A percentile compares a stretch with the other conserved stretches of the same genome.
Evolutionary conservation across 2,113 vertebrate genomes (phyloP).

Genomic region (zebrafish (Danio rerio)): GRCz12tu NC_133178.1:57186001-57186500

Average conservation of each 20-base stretch:
- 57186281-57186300: neutral
- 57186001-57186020: no score
- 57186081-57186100: no score
- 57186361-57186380: neutral
- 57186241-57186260: slow-evolving; percentile 13
- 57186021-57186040: no score
- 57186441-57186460: slow-evolving; percentile 17
- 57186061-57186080: no score
- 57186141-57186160: no score
- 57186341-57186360: neutral
- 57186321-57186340: neutral
- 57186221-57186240: no score
- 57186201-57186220: no score
- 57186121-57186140: no score
- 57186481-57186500: slow-evolving; percentile 3
- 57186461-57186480: neutral
- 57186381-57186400: slow-evolving; percentile 40
- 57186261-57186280: neutral
- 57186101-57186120: no score
- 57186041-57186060: no score
- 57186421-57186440: neutral
- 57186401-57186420: slow-evolving; percentile 28
- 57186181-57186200: no score
- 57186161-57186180: no score
- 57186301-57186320: slow-evolving; percentile 11